Conservation (phyloP, 2,797 vertebrate species). For the Pachyuromys duprasi region DNA sequence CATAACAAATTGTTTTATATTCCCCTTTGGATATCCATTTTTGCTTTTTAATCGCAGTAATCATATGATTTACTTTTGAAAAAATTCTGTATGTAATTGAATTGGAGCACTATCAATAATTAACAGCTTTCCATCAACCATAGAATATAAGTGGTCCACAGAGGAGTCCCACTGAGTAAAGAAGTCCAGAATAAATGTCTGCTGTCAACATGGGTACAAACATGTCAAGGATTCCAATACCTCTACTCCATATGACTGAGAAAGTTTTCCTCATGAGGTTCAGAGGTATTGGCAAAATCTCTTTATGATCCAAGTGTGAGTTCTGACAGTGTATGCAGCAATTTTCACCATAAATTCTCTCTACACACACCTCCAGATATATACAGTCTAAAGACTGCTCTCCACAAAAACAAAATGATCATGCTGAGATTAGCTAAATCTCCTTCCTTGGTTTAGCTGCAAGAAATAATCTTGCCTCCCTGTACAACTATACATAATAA, state of each 20-base stretch:
- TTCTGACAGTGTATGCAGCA: neutral
- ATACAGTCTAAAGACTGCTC: neutral
- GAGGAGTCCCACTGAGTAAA: neutral
- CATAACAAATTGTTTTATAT: slow-evolving; percentile 4
- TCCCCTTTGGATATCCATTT: neutral
- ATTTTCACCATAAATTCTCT: neutral
- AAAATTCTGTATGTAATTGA: neutral
- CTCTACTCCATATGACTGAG: too few species aligned
- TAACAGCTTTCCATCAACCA: slow-evolving; percentile 3
- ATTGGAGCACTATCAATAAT: neutral
- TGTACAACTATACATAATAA: neutral
- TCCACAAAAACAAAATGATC: too few species aligned
- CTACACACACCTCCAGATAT: neutral
- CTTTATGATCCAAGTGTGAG: neutral
- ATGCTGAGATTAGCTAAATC: neutral
- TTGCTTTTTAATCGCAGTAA: slow-evolving; percentile 9
- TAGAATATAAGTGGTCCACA: neutral
- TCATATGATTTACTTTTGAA: slow-evolving; percentile 30
- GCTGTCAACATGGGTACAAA: too few species aligned
- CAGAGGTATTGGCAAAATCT: neutral
- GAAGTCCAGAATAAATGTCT: neutral
- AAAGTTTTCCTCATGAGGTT: neutral
- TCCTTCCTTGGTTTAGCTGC: neutral
- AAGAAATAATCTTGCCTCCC: neutral
- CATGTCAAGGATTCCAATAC: neutral